A percentile compares a stretch with the other conserved stretches of the same genome.
Evolutionary conservation across 2,888 invertebrate species (phyloP).

Genomic region (Acrobasis suavella): DNA sequence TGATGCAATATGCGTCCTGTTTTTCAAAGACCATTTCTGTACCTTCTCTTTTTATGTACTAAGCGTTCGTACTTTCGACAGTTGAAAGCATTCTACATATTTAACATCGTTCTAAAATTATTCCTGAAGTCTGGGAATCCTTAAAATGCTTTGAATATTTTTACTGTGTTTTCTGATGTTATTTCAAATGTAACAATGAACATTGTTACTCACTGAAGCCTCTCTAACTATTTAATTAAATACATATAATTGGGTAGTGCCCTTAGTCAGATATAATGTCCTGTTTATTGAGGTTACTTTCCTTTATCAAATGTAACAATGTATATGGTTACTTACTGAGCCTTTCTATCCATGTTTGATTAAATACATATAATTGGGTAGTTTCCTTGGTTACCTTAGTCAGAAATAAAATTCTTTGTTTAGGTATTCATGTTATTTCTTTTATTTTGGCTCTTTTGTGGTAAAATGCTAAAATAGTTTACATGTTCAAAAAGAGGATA

Average conservation of each 20-base stretch:
- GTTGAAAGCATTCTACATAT: constrained; percentile 3
- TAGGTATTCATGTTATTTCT: too few species aligned
- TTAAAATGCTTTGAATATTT: constrained; percentile 1
- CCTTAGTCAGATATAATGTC: too few species aligned
- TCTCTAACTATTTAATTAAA: not conserved
- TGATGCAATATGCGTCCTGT: not conserved
- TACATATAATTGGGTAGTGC: too few species aligned
- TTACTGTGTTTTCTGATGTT: not conserved
- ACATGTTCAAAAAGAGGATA: too few species aligned
- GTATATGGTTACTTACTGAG: constrained; percentile 13
- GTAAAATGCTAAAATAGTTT: too few species aligned
- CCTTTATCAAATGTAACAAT: constrained; percentile 13
- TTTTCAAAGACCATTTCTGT: not conserved
- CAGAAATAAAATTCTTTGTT: too few species aligned
- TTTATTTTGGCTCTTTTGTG: too few species aligned
- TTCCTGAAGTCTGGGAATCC: not conserved
- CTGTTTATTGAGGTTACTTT: too few species aligned
- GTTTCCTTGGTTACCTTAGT: too few species aligned
- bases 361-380: too few species aligned
- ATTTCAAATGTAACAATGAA: constrained; percentile 22
- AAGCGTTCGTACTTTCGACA: constrained; percentile 1
- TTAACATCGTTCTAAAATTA: constrained; percentile 2
- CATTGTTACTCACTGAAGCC: constrained; percentile 24
- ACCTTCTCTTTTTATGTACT: not conserved
- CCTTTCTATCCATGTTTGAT: too few species aligned